These are phyloP conservation scores for Drosophila lutescens DNA, from an alignment of 2,888 invertebrate species.

Conservation along the genomic window DNA sequence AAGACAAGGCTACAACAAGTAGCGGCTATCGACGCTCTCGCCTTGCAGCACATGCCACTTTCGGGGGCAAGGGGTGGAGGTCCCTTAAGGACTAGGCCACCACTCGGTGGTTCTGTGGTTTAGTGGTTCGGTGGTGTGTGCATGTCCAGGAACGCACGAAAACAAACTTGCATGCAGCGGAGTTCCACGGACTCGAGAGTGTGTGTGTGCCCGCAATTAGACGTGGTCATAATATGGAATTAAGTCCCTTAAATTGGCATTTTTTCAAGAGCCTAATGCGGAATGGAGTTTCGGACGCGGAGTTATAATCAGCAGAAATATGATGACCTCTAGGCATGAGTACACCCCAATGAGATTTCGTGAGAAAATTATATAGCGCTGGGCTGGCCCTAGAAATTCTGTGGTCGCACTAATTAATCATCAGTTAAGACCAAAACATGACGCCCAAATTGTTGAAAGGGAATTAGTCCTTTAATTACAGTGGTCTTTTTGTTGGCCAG, in stretches of 20 bases:
- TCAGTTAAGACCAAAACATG: slow-evolving; percentile 66
- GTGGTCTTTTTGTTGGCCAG: background rate
- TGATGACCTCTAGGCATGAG: slow-evolving; percentile 70
- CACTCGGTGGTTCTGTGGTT: background rate
- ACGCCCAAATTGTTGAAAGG: slow-evolving; percentile 54
- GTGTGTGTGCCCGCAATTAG: slow-evolving; percentile 63
- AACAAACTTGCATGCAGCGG: slow-evolving; percentile 56
- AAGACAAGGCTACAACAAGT: slow-evolving; percentile 54
- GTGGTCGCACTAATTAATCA: slow-evolving; percentile 73
- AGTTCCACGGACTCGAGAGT: slow-evolving; percentile 11
- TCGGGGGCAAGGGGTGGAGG: slow-evolving; percentile 15
- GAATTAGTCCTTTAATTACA: slow-evolving; percentile 64
- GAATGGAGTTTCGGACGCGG: slow-evolving; percentile 35
- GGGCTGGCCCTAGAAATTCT: slow-evolving; percentile 26
- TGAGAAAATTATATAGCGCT: slow-evolving; percentile 64
- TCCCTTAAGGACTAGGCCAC: slow-evolving; percentile 8
- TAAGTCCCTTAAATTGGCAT: slow-evolving; percentile 68
- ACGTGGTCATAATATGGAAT: slow-evolving; percentile 62
- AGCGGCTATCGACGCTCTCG: slow-evolving; percentile 36
- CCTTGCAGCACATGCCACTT: slow-evolving; percentile 44
- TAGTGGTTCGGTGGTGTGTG: slow-evolving; percentile 18
- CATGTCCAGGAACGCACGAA: slow-evolving; percentile 50
- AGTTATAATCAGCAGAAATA: slow-evolving; percentile 46
- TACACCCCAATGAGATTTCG: slow-evolving; percentile 54
- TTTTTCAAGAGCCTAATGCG: slow-evolving; percentile 51